Conservation (phyloP, 2,113 vertebrate genomes). For the Gasterosteus nipponicus region DNA sequence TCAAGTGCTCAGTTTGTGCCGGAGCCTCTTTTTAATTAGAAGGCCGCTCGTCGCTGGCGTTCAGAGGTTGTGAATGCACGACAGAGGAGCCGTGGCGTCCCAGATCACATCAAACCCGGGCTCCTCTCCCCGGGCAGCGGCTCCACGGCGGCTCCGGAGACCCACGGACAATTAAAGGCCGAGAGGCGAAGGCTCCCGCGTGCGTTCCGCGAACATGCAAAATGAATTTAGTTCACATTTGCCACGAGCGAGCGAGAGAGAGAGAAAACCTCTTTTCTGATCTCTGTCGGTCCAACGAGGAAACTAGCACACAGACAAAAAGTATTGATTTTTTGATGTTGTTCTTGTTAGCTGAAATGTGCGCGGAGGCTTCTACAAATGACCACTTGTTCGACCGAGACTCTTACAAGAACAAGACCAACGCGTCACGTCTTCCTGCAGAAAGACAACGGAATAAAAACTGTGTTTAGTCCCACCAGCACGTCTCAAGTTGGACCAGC, state of each 20-base stretch:
- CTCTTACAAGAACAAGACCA: slow-evolving; percentile 42
- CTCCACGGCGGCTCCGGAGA: slow-evolving; percentile 50
- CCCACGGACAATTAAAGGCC: slow-evolving; percentile 72
- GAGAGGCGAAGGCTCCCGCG: slow-evolving; percentile 51
- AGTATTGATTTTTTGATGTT: slow-evolving; percentile 75
- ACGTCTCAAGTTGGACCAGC: too few relatives aligned
- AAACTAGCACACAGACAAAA: slow-evolving; percentile 56
- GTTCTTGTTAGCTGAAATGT: slow-evolving; percentile 69
- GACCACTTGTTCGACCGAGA: slow-evolving; percentile 63
- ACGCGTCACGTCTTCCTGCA: slow-evolving; percentile 28
- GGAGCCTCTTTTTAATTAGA: slow-evolving; percentile 62
- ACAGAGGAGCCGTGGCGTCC: slow-evolving; percentile 38
- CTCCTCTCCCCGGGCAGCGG: slow-evolving; percentile 39
- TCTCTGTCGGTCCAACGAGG: slow-evolving; percentile 56
- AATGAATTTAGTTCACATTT: slow-evolving; percentile 65
- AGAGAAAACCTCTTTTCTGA: slow-evolving; percentile 46
- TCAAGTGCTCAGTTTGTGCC: slow-evolving; percentile 49
- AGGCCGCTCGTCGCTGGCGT: slow-evolving; percentile 33
- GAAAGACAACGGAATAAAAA: slow-evolving; percentile 22
- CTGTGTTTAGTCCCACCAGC: not conserved
- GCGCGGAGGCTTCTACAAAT: slow-evolving; percentile 61
- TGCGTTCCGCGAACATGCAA: slow-evolving; percentile 70
- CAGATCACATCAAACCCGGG: slow-evolving; percentile 31
- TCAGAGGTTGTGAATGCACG: slow-evolving; percentile 46
- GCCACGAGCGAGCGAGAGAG: slow-evolving; percentile 32